Evolutionary conservation across 2,797 vertebrate species (phyloP), one percentile per base, ranked within the genome.

Genomic region (Mallotus villosus): DNA sequence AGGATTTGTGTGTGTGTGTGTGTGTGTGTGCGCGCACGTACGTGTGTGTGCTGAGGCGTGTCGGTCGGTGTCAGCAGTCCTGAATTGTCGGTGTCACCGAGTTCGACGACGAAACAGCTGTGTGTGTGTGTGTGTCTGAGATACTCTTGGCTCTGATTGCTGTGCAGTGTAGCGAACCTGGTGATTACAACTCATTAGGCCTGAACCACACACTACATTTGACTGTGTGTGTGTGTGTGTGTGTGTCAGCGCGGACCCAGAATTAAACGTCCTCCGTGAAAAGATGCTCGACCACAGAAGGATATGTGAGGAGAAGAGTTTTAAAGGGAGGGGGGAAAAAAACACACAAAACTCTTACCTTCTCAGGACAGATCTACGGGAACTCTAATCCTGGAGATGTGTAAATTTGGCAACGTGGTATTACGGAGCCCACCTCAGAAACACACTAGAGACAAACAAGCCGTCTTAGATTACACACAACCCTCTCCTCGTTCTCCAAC

Each of bases 171-270:
- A 59, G 27, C 25, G n/a, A 29, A 59, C 29, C 67, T 57, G 21
- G 67, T 59, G 27, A 69, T 69, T 69, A 59, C 53, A 60, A 12
- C 19, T 59, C 53, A 59, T 59, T 68, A 32, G 51, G 49, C 14
- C 66, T 68, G 27, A 27, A 21, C 49, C 63, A 64, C 63, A 64
- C 63, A 22, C 19, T 41, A n/a, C 19, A 19, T 27, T 27, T 27
- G 8, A 62, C 60, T 63, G 14, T 32, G 60, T 24, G 21, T 58
- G 55, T 58, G 21, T 58, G 55, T 58, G n/a, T n/a, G 57, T 59
- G 57, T 59, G 21, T 58, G 55, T 58, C 16, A 8, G 21, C 17
- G 59, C 11, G 25, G 12, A 11, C 29, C 62, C 62, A 37, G 32
- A 8, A 27, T 64, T 1, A 46, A 11, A 65, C n/a, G 14, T 17